Evolutionary conservation across 1,140 invertebrate species (phyloP), one percentile per base, ranked within the genome.

Genomic region (Neoseiulus cucumeris): DNA sequence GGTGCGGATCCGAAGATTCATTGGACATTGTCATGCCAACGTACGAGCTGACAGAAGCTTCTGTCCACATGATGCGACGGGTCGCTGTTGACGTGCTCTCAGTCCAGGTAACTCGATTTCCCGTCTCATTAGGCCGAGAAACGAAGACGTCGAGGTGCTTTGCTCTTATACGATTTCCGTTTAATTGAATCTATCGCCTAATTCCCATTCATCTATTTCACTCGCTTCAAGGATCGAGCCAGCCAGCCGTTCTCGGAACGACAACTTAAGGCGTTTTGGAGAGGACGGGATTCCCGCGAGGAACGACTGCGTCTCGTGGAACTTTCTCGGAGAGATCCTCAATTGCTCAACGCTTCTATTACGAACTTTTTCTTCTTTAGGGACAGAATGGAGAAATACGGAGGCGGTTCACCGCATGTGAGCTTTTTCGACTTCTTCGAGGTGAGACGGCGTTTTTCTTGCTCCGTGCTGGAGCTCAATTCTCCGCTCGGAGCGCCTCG

Each of bases 301-400:
- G 85, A 89, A 74, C 77, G 93, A 64, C 78, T 98, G 0, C 79
- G 89, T 68, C 78, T 97, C 7, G 84, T 95, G 17, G 83, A 86
- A 66, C 81, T 96, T 68, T 81, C 86, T 0, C 78, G 83, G 69
- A 77, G 83, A 68, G 70, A 91, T 78, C 85, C 89, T 4, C 81
- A 91, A 65, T 73, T 93, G 0, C 84, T 94, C 66, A 91, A 96
- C 79, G 91, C 83, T 12, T 89, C 89, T 0, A 80, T 98, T 5
- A 97, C 92, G 2, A 92, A 94, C 75, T 95, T 96, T 75, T 97
- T 97, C 74, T 97, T 97, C 77, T 97, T 91, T 73, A 82, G 82
- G 66, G 83, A 94, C 72, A 80, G 91, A 76, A 84, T 89, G 74
- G 75, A 83, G 64, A 81, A 85, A 73, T 91, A 93, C 81, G 91